phyloP scores from a whole-genome alignment of 2,797 vertebrate species.

The Lindbergichthys nudifrons region DNA sequence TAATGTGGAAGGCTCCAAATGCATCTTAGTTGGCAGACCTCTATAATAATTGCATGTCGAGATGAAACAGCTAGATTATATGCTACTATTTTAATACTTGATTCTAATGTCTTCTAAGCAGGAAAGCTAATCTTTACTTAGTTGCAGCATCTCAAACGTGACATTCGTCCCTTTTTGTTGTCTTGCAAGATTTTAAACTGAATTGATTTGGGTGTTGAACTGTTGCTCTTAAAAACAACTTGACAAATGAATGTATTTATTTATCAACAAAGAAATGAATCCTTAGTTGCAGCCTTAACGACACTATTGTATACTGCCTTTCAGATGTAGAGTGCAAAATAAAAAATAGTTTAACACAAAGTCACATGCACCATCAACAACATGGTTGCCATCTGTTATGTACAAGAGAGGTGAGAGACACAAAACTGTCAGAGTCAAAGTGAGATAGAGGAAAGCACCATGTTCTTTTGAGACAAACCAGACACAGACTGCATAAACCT shows the following conservation, averaged over 20 bases:
- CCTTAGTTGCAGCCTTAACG: no score
- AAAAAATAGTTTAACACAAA: background rate
- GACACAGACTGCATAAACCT: background rate
- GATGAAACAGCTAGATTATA: background rate
- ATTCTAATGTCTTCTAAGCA: background rate
- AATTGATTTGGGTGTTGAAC: background rate
- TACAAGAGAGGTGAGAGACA: background rate
- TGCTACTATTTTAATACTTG: background rate
- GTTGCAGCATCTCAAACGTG: background rate
- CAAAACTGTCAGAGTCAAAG: background rate
- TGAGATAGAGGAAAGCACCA: conserved; percentile 1
- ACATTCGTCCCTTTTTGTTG: background rate
- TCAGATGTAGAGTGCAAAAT: background rate
- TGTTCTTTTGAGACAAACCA: conserved; percentile 1
- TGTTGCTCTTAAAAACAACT: background rate
- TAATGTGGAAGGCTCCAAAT: background rate
- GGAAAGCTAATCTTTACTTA: background rate
- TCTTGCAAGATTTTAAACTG: background rate
- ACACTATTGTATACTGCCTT: no score
- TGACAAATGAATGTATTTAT: background rate
- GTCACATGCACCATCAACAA: background rate
- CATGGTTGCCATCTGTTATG: background rate
- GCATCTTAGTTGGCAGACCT: background rate
- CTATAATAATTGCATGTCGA: background rate
- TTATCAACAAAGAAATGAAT: background rate